These are phyloP conservation scores for Magallana nippona DNA, from an alignment of 2,888 invertebrate genomes.

Conservation along the genomic window DNA sequence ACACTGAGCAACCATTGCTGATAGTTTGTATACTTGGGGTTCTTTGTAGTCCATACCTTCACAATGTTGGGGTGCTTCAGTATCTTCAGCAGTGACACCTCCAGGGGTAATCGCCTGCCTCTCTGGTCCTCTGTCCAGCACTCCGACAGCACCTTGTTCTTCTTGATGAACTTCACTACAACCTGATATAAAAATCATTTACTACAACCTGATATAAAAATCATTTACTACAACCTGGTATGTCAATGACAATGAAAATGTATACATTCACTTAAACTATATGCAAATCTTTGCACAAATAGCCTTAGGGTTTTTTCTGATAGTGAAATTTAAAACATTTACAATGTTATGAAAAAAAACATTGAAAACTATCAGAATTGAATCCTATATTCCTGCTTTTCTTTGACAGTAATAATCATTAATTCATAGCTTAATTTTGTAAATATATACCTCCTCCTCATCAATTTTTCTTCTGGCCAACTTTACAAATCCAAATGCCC, in stretches of 20 bases:
- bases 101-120: conserved; percentile 83
- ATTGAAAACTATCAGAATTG: too few relatives aligned
- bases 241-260: too few relatives aligned
- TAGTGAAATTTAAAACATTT: too few relatives aligned
- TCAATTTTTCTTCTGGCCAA: conserved; percentile 85
- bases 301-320: too few relatives aligned
- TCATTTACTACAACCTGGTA: background rate
- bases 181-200: conserved; percentile 79
- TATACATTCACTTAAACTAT: too few relatives aligned
- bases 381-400: too few relatives aligned
- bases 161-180: conserved; percentile 87
- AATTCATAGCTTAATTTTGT: background rate
- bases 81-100: conserved; percentile 85
- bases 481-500: conserved; percentile 88
- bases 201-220: background rate
- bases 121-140: conserved; percentile 83
- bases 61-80: conserved; percentile 87
- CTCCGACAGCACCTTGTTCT: conserved; percentile 85
- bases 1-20: too few relatives aligned
- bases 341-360: too few relatives aligned
- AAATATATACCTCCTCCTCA: conserved; percentile 80
- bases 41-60: conserved; percentile 64
- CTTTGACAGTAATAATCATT: too few relatives aligned
- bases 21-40: too few relatives aligned
- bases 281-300: too few relatives aligned